Evolutionary conservation across 2,113 vertebrate genomes (phyloP).

Genomic region (Otolemur garnettii): DNA sequence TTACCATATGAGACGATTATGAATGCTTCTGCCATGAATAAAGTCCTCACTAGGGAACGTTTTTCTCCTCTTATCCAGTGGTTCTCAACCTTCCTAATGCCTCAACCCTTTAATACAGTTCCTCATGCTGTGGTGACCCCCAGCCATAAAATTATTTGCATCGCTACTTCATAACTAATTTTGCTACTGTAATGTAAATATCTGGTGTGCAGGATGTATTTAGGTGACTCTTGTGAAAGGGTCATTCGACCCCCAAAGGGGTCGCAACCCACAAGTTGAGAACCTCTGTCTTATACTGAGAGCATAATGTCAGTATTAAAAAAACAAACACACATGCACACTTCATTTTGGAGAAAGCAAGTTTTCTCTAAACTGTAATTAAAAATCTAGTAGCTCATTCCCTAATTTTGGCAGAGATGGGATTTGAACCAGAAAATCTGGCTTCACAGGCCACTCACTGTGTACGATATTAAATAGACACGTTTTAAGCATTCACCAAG

Average conservation of each 20-base stretch:
- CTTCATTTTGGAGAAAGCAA: constrained; percentile 20
- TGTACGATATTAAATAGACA: background rate
- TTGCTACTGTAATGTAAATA: no score
- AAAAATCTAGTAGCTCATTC: constrained; percentile 9
- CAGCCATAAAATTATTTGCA: no score
- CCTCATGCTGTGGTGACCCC: no score
- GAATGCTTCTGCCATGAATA: background rate
- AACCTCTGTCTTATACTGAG: background rate
- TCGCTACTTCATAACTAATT: no score
- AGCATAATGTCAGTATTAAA: background rate
- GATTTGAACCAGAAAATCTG: constrained; percentile 39
- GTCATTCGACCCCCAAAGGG: no score
- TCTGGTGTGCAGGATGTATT: no score
- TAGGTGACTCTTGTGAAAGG: no score
- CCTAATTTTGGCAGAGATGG: constrained; percentile 13
- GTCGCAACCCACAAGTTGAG: no score
- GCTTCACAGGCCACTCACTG: background rate
- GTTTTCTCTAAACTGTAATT: constrained; percentile 29
- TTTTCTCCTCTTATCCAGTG: background rate
- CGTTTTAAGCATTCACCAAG: constrained; percentile 5
- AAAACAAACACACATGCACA: background rate
- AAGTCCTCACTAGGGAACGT: background rate
- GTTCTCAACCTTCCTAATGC: no score
- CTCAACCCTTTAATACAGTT: no score
- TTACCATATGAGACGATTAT: background rate